Percentiles rank a stretch among this genome's conserved stretches.
These are phyloP conservation scores for Drosophila gaucha DNA, from an alignment of 2,888 invertebrate genomes.

Conservation along the genomic window DNA sequence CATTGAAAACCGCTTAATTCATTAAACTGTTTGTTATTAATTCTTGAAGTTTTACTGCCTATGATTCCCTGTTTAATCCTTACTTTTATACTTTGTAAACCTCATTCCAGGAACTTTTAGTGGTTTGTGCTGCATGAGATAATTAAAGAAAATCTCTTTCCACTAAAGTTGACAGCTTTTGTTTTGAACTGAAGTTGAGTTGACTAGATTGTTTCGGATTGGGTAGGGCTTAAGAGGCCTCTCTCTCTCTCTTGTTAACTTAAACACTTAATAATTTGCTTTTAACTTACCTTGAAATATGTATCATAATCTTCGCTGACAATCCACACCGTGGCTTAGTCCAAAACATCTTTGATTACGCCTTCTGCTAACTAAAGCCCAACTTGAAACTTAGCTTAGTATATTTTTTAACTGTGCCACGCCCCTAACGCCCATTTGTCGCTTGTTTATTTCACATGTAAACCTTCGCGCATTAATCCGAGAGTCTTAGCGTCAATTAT, in stretches of 20 bases:
- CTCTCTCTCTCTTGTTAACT: no score
- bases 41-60: not conserved
- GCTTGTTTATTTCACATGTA: conserved; percentile 61
- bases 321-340: conserved; percentile 3
- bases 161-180: no score
- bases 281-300: no score
- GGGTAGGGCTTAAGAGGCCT: not conserved
- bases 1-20: not conserved
- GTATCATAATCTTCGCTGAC: no score
- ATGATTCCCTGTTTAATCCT: not conserved
- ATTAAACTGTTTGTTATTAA: not conserved
- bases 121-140: not conserved
- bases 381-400: not conserved
- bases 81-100: not conserved
- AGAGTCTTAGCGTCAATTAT: conserved; percentile 54
- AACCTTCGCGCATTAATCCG: conserved; percentile 68
- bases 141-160: not conserved
- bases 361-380: conserved; percentile 7
- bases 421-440: conserved; percentile 9
- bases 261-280: no score
- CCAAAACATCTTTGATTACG: not conserved
- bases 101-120: not conserved
- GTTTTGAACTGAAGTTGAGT: not conserved
- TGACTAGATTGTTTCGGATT: no score
- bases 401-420: not conserved